Base-by-base conservation (phyloP, 30 jellyfish, hydroid and myxozoan genomes). In the Sanderia malayensis region DNA sequence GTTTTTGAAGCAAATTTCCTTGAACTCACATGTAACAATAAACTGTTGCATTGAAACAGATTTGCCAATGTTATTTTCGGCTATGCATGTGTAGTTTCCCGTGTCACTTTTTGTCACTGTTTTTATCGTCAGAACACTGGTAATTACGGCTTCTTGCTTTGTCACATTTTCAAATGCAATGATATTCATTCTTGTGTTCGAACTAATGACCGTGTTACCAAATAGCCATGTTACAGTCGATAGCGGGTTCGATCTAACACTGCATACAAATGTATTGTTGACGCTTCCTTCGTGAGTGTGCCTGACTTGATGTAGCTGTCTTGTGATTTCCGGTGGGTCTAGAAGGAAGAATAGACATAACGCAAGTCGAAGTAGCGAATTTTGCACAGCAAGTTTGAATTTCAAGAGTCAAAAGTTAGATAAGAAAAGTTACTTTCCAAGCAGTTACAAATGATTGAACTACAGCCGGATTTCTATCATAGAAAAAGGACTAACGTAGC, bases 231-330 rank as follows among this genome's bases (percentile, higher is more conserved):
- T 4, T 45, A 80, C 28, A 23, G 59, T 27, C 31, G 77, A 65
- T 4, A 18, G 71, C 25, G 93, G 93, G 29, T 80, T 68, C 15
- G 85, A 82, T 7, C 52, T 67, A 31, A 80, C 67, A 13, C 34
- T 44, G 65, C 93, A 80, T 1, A 18, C 59, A 4, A 79, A 21
- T 29, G 70, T 58, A 13, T 34, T 33, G 22, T 30, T 23, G 0
- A 76, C 76, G 22, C 63, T 61, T 26, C 87, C 87, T 59, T 76
- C 67, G 1, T 19, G 61, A 7, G 47, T 15, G n/a, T 59, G 31
- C 31, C 21, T 44, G 7, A 24, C 27, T 46, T 66, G 69, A 3
- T 59, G 24, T 47, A 64, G 44, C 22, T 59, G 15, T 3, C 61
- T 45, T 15, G 22, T 19, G 57, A 44, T 44, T 15, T 62, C 59